Base-by-base conservation (phyloP, 2,888 invertebrate genomes). In the Allacma fusca region DNA sequence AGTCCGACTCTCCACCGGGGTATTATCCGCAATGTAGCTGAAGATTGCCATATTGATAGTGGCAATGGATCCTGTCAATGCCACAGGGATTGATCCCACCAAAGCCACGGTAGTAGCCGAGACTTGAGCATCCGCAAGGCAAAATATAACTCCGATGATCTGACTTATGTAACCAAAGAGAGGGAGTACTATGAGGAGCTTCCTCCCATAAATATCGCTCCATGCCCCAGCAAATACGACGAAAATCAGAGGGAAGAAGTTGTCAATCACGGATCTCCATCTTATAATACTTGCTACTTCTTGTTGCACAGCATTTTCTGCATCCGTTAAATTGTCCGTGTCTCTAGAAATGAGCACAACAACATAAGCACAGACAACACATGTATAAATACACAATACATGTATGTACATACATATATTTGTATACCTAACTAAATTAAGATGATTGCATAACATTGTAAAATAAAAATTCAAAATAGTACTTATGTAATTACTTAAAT, bases 1-100 rank as follows among this genome's bases (percentile, higher is more conserved):
- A 1, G 91, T 91, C 28, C 91, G 87, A 81, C 89, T 88, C 82
- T 91, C 90, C 26, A 89, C 77, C 0, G 89, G 87, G 57, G 91
- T 81, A 23, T 80, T 78, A 57, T 83, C 83, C 0, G 81, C 83
- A 50, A 81, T 75, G 65, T 83, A 82, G 68, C 80, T 80, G 75
- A 80, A 82, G 23, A 83, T 79, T 7, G 81, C 81, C 81, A 83
- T 79, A 71, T 81, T 81, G 43, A 81, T 78, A 13, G 80, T 79
- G 57, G 90, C 88, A 78, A 87, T 87, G 23, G 91, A 90, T 24
- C 91, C 91, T 29, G 89, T 88, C 62, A 91, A 86, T 0, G 90
- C 65, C 16, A 65, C 74, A 19, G 65, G 65, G 24, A 74, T 9
- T 1, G 43, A 34, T 2, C 62, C 23, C 2, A 72, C 21, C 16